These are phyloP conservation scores for Mactra quadrangularis DNA, from an alignment of 1,140 invertebrate species.

Conservation along the genomic window DNA sequence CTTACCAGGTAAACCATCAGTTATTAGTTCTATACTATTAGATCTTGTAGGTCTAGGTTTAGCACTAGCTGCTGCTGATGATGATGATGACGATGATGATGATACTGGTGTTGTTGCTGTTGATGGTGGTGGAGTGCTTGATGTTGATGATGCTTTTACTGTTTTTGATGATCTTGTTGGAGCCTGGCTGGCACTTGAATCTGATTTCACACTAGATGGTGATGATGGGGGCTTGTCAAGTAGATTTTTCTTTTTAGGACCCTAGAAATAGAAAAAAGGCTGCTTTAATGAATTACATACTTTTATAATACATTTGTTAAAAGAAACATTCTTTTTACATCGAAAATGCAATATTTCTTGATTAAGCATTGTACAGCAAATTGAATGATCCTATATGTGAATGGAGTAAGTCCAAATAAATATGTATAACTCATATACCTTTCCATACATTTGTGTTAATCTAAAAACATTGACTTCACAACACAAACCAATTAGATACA, in stretches of 20 bases:
- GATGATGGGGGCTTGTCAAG: slow-evolving; percentile 38
- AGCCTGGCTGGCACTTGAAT: slow-evolving; percentile 34
- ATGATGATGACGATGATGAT: slow-evolving; percentile 5
- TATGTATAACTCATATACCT: too few relatives aligned
- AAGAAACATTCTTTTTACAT: too few relatives aligned
- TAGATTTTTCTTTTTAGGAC: slow-evolving; percentile 48
- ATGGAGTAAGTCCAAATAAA: too few relatives aligned
- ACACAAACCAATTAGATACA: too few relatives aligned
- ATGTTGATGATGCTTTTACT: not conserved
- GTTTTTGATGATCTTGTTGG: not conserved
- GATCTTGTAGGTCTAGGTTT: slow-evolving; percentile 49
- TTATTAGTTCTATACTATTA: slow-evolving; percentile 48
- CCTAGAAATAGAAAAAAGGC: slow-evolving; percentile 19
- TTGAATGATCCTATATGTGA: too few relatives aligned
- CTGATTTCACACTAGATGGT: slow-evolving; percentile 54
- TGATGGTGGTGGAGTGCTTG: not conserved
- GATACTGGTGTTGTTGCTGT: not conserved
- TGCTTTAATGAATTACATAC: too few relatives aligned
- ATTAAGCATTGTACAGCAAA: too few relatives aligned
- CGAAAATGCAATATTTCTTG: too few relatives aligned
- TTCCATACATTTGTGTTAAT: too few relatives aligned
- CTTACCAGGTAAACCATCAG: slow-evolving; percentile 45
- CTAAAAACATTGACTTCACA: too few relatives aligned
- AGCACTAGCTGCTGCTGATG: not conserved
- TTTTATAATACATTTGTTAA: too few relatives aligned